Conservation (phyloP, 2,888 invertebrate species). For the Abrostola triplasia region DNA sequence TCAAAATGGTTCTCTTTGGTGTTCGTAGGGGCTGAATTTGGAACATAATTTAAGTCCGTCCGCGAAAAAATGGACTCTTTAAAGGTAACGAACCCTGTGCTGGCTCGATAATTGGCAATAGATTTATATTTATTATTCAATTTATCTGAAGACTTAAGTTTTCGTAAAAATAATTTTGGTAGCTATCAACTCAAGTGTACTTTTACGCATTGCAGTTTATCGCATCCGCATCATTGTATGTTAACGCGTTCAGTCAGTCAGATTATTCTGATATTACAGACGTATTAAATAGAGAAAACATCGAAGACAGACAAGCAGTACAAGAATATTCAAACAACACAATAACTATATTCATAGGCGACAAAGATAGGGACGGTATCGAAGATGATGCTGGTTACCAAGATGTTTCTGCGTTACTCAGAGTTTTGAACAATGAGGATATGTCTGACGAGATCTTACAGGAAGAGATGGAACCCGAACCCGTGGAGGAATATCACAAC, state of each 20-base stretch:
- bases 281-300: background rate
- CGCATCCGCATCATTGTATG: background rate
- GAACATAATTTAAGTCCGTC: too few relatives aligned
- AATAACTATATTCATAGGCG: background rate
- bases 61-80: too few relatives aligned
- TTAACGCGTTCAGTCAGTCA: background rate
- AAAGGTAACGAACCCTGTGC: too few relatives aligned
- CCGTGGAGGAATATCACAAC: too few relatives aligned
- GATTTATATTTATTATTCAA: too few relatives aligned
- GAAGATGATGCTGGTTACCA: background rate
- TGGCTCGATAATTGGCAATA: too few relatives aligned
- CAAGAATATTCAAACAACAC: background rate
- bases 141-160: too few relatives aligned
- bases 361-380: background rate
- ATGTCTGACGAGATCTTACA: background rate
- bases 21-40: too few relatives aligned
- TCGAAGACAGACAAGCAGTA: background rate
- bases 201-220: slow-evolving; percentile 6
- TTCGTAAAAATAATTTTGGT: too few relatives aligned
- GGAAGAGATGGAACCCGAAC: too few relatives aligned
- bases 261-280: background rate
- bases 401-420: background rate
- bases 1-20: too few relatives aligned
- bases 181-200: too few relatives aligned
- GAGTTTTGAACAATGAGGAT: background rate